phyloP scores from a whole-genome alignment of 1,140 invertebrate genomes.

The Procambarus virginalis region DNA sequence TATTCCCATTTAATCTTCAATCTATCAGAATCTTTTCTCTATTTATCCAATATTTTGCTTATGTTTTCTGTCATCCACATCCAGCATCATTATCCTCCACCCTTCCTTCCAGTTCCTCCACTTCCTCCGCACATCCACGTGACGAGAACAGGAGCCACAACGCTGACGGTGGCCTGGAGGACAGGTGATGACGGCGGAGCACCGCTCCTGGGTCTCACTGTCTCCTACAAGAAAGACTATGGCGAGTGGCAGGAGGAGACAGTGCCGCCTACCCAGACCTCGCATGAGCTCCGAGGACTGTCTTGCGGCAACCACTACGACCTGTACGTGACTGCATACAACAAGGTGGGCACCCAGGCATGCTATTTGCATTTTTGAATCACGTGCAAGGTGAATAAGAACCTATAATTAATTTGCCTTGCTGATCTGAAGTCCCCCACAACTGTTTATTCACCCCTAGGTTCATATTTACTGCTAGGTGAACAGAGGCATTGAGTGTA shows the following conservation, averaged over 20 bases:
- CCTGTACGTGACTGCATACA: conserved; percentile 72
- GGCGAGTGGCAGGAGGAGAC: conserved; percentile 76
- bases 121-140: conserved; percentile 59
- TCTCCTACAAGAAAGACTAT: conserved; percentile 75
- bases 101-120: conserved; percentile 44
- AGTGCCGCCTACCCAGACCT: conserved; percentile 80
- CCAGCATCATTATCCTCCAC: neutral
- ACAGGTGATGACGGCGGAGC: conserved; percentile 65
- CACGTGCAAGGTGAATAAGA: too few species aligned
- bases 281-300: conserved; percentile 82
- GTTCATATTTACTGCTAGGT: too few species aligned
- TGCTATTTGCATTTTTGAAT: too few species aligned
- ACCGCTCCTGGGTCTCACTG: conserved; percentile 73
- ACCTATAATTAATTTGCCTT: too few species aligned
- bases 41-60: neutral
- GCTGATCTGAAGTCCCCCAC: too few species aligned
- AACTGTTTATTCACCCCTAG: too few species aligned
- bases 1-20: too few species aligned
- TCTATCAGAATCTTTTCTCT: too few species aligned
- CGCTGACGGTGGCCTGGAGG: conserved; percentile 60
- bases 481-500: too few species aligned
- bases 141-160: conserved; percentile 37
- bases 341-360: conserved; percentile 24
- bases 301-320: conserved; percentile 80
- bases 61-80: neutral